Base-by-base conservation (phyloP, 2,113 vertebrate genomes). In the Montifringilla adamsi region DNA sequence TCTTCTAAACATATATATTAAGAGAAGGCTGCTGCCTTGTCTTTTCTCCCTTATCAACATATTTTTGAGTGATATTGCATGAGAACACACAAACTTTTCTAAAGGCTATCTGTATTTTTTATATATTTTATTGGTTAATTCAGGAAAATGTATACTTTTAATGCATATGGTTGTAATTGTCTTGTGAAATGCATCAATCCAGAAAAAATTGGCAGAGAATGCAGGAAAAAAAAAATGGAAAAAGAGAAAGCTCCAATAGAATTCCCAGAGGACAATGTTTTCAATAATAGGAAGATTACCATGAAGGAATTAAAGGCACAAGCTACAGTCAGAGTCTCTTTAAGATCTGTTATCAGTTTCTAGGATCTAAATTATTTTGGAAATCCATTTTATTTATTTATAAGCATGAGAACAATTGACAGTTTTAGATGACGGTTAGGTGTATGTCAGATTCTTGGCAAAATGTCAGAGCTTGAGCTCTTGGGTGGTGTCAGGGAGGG, bases 161-260 rank as follows among this genome's bases (percentile, higher is more conserved):
- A 85, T 70, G 8, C 50, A 90, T 97, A 91, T 96, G 94, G 84
- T 96, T 97, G 78, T 89, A 93, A 97, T 97, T 83, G 72, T 86
- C 77, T 92, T 86, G 4, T 19, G 84, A 97, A 98, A 87, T 85
- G 13, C 50, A 90, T 95, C 18, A 28, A 92, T 96, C 82, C 94
- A 94, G 80, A 97, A 96, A 97, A 27, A 93, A 96, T n/a, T 96
- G 94, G 92, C 96, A 97, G 92, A 92, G 79, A 97, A 96, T 96
- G 64, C 66, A 95, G 64, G 84, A 68, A 96, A 97, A 96, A 96
- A 97, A 98, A 94, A 26, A 30, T 66, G 70, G 87, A 69, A 95
- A 88, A 15, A 31, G 74, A 93, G 82, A 87, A 96, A 90, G 70
- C 80, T 95, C 85, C 75, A 70, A 91, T 67, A 94, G 28, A 21